Conservation (phyloP, 2,888 invertebrate species). For the Zootermopsis nevadensis region DNA sequence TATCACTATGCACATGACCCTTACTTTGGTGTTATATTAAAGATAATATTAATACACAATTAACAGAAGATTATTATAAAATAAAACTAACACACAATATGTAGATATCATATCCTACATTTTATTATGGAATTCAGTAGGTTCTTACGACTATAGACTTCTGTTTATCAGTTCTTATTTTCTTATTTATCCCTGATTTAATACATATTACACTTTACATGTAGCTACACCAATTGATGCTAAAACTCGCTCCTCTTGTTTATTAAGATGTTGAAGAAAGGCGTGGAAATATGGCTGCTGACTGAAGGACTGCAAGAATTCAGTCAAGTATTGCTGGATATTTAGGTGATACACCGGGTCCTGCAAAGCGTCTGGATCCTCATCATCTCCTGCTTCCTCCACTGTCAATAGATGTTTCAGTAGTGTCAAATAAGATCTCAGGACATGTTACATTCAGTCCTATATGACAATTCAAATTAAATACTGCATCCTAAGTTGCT, state of each 20-base stretch:
- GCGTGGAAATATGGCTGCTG: slow-evolving; percentile 71
- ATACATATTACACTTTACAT: background rate
- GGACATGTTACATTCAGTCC: no score
- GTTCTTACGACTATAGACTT: no score
- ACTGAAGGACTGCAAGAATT: slow-evolving; percentile 73
- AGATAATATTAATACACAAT: background rate
- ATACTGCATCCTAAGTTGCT: no score
- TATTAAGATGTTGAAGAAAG: slow-evolving; percentile 71
- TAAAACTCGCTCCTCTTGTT: slow-evolving; percentile 68
- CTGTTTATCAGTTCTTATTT: no score
- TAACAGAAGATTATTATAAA: background rate
- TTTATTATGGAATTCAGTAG: background rate
- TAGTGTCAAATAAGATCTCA: no score
- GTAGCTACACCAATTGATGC: slow-evolving; percentile 49
- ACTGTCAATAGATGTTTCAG: background rate
- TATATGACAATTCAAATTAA: no score
- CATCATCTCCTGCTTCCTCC: slow-evolving; percentile 62
- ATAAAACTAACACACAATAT: background rate
- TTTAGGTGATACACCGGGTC: slow-evolving; percentile 74
- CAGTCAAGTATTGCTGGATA: slow-evolving; percentile 72
- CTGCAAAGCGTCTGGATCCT: slow-evolving; percentile 69
- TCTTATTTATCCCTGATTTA: no score
- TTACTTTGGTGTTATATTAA: background rate
- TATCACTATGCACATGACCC: background rate
- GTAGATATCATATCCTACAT: background rate